Base-by-base conservation (phyloP, 2,888 invertebrate genomes). In the Dryococelus australis region DNA sequence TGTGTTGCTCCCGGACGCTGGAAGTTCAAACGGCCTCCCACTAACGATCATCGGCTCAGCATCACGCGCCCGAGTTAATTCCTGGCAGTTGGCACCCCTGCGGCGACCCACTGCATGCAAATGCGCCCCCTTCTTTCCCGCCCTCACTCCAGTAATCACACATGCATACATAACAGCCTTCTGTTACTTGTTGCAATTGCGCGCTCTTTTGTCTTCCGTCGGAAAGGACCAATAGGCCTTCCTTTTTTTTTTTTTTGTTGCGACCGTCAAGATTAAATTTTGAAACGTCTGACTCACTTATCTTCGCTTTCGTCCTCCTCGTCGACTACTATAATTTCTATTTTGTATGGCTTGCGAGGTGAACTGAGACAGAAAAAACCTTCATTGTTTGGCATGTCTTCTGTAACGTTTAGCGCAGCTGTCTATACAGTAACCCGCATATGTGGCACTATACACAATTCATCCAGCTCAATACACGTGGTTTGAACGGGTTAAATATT, bases 141-240 rank as follows among this genome's bases (percentile, higher is more conserved):
- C 65, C 65, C 65, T 65, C 35, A 3, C 65, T 65, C 8, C 65
- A 65, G 65, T 65, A 65, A 65, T 65, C 28, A 83, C 83, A 83
- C 83, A 83, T 83, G 83, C 83, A 83, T 83, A 43, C 43, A 28
- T 83, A 83, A 83, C 83, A 83, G 65, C 83, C 28, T 83, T 43
- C 83, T 83, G 28, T 83, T 83, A 83, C 83, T 35, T 83, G 83
- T 83, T 9, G 83, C 83, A 43, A 83, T 83, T 83, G 43, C 83
- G 65, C 65, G 65, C 0, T 27, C 83, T 43, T 83, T 83, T 83
- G 83, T 83, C 83, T 83, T 83, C 81, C 43, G 83, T 9, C 83
- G 9, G 28, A 28, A 65, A 65, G 65, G 65, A 65, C 65, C 12
- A 65, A 65, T n/a, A n/a, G 65, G 65, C 20, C 8, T 65, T 35